Conservation (phyloP, 2,888 invertebrate genomes). For the Thelaira solivaga region DNA sequence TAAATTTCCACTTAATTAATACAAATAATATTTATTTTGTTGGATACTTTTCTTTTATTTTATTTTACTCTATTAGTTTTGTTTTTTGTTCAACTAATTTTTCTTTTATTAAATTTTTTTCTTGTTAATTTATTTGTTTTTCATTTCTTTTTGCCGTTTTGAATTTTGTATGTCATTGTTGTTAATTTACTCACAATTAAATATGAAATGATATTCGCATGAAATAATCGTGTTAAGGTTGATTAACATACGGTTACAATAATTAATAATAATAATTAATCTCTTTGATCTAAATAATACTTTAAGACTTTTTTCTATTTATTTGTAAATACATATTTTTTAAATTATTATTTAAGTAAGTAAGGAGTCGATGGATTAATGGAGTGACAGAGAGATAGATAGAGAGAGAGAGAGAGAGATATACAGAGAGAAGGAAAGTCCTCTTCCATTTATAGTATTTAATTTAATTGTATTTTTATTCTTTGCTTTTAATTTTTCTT, state of each 20-base stretch:
- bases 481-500: conserved; percentile 13
- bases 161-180: neutral
- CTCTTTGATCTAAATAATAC: conserved; percentile 31
- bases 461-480: neutral
- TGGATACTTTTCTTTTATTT: conserved; percentile 27
- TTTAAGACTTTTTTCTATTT: conserved; percentile 5
- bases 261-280: no score
- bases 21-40: conserved; percentile 34
- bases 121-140: neutral
- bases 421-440: no score
- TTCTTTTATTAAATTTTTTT: neutral
- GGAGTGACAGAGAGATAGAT: no score
- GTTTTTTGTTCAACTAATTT: conserved; percentile 14
- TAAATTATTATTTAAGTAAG: no score
- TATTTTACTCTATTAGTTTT: neutral
- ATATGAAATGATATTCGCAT: neutral
- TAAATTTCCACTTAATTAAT: conserved; percentile 32
- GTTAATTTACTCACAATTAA: neutral
- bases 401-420: no score
- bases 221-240: neutral
- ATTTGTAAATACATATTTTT: conserved; percentile 8
- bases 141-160: neutral
- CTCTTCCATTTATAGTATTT: conserved; percentile 1
- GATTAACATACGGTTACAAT: neutral
- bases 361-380: no score